These are phyloP conservation scores for Lithobates pipiens DNA, from an alignment of 2,797 vertebrate genomes.

Conservation along the genomic window DNA sequence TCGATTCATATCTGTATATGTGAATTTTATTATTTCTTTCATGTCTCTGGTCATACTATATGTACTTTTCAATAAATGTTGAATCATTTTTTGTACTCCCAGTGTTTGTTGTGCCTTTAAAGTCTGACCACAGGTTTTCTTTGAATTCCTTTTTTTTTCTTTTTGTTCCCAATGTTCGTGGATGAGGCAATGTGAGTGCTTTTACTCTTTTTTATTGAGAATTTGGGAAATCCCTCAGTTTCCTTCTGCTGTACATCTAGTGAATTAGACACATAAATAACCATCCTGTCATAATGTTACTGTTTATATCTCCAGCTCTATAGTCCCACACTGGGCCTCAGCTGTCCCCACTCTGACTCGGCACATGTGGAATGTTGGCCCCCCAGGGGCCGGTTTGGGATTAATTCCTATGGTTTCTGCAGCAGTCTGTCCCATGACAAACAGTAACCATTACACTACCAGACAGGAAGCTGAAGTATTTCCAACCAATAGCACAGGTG, in stretches of 20 bases:
- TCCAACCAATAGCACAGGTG: background rate
- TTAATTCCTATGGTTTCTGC: slow-evolving; percentile 55
- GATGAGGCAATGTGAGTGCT: too few relatives aligned
- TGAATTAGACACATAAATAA: slow-evolving; percentile 29
- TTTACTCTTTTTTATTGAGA: too few relatives aligned
- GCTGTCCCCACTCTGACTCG: slow-evolving; percentile 44
- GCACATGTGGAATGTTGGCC: slow-evolving; percentile 26
- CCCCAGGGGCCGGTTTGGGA: slow-evolving; percentile 33
- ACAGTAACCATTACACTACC: slow-evolving; percentile 32
- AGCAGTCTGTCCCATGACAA: slow-evolving; percentile 38
- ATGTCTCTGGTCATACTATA: too few relatives aligned
- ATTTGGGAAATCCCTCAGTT: background rate
- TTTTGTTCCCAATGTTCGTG: too few relatives aligned
- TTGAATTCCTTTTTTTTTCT: too few relatives aligned
- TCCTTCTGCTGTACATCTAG: background rate
- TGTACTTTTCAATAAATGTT: too few relatives aligned
- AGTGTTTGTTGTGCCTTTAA: too few relatives aligned
- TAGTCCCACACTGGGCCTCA: slow-evolving; percentile 6
- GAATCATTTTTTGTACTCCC: too few relatives aligned
- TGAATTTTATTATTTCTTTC: too few relatives aligned
- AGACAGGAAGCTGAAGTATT: background rate
- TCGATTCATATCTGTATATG: too few relatives aligned
- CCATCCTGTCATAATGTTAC: background rate
- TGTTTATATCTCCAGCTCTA: slow-evolving; percentile 32
- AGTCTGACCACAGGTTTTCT: too few relatives aligned